phyloP scores from a whole-genome alignment of 2,888 invertebrate species.

The Ectemnius lituratus region DNA sequence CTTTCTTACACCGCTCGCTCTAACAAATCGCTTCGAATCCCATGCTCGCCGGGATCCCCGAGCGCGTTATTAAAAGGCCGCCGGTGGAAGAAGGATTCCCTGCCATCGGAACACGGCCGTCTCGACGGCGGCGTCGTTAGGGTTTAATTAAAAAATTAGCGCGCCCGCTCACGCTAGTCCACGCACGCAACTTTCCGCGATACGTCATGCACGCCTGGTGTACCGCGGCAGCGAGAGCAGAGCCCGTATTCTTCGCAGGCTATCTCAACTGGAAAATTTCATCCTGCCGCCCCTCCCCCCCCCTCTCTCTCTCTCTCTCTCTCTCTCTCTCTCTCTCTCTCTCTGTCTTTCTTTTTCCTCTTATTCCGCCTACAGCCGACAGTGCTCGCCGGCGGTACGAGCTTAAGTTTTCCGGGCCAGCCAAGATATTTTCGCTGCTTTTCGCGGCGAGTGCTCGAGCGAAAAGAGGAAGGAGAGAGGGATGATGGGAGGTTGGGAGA shows the following conservation, averaged over 20 bases:
- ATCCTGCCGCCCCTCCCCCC: conserved; percentile 61
- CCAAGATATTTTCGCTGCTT: conserved; percentile 68
- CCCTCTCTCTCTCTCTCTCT: no score
- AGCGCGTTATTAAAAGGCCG: conserved; percentile 1
- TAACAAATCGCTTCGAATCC: conserved; percentile 29
- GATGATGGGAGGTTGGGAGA: neutral
- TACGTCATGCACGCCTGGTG: conserved; percentile 6
- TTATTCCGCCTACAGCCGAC: conserved; percentile 5
- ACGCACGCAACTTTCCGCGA: conserved; percentile 13
- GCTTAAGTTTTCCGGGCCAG: conserved; percentile 67
- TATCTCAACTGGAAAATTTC: conserved; percentile 68
- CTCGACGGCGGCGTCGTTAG: neutral
- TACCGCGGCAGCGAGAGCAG: neutral
- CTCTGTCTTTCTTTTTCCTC: no score
- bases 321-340: no score
- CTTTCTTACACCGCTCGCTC: conserved; percentile 9
- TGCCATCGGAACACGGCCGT: conserved; percentile 1
- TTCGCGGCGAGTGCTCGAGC: conserved; percentile 32
- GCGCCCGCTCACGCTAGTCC: neutral
- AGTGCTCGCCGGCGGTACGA: conserved; percentile 29
- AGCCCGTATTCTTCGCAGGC: conserved; percentile 36
- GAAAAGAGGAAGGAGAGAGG: neutral
- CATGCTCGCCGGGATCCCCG: neutral
- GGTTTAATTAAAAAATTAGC: conserved; percentile 6
- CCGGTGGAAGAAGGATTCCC: conserved; percentile 3